Base-by-base conservation (phyloP, 1,140 invertebrate species). In the Drosophila chauvacae region DNA sequence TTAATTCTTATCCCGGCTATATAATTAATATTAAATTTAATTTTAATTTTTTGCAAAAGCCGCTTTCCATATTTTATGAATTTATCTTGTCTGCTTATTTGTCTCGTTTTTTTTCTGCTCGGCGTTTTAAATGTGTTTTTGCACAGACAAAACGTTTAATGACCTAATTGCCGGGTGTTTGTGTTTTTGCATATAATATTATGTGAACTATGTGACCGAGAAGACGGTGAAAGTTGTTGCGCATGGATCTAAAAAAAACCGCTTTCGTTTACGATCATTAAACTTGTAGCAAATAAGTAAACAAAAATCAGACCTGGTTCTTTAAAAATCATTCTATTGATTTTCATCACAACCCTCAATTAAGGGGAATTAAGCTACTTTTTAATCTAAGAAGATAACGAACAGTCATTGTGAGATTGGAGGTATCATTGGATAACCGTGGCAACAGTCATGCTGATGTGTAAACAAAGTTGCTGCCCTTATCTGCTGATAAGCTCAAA, bases 161-260 rank as follows among this genome's bases (percentile, higher is more conserved):
- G 75, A 82, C 80, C 80, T 56, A 78, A 78, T 82, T 83, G 80
- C 63, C 50, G 70, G 26, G 56, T 69, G 18, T 72, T 53, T 59
- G 47, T 56, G 63, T 68, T n/a, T 72, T 71, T 57, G 33, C 35
- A 30, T 69, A 72, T 59, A 58, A 74, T 47, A 68, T 69, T 47
- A 68, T 69, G 64, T 77, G 41, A 59, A 68, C 50, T 66, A 47
- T 59, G 28, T 41, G 68, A 37, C 41, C 57, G 55, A 77, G 57
- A 26, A 61, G 56, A 51, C 23, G 23, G 75, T 57, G 80, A 82
- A 82, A 82, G 80, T 66, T 82, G 62, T 45, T 42, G 51, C 50
- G 62, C 56, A 60, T 39, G 42, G 35, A 37, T 18, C 20, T n/a
- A 7, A 0, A 37, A 20, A 57, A 0, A 30, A 20, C 2, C 3